A percentile compares a stretch with the other conserved stretches of the same genome.
These are phyloP conservation scores for Teleogryllus occipitalis DNA, from an alignment of 1,140 invertebrate species.

Conservation along the genomic window DNA sequence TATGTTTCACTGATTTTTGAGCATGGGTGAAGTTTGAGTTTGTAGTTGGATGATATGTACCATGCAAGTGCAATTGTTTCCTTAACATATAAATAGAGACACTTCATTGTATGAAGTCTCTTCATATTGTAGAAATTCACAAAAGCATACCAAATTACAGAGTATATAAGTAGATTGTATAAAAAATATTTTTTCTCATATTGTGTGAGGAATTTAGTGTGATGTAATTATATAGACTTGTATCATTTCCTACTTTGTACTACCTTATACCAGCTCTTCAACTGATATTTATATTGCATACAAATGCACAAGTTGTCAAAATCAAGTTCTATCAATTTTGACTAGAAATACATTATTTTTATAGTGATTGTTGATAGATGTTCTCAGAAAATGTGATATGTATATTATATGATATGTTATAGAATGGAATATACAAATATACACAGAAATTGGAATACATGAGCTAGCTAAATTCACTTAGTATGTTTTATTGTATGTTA, in stretches of 20 bases:
- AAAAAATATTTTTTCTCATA: background rate
- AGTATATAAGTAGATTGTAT: background rate
- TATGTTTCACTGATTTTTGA: background rate
- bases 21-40: background rate
- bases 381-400: background rate
- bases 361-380: background rate
- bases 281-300: background rate
- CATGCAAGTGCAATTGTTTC: background rate
- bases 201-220: background rate
- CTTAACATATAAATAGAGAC: background rate
- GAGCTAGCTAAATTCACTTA: background rate
- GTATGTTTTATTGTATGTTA: background rate
- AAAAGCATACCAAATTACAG: background rate
- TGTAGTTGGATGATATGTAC: background rate
- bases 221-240: background rate
- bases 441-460: background rate
- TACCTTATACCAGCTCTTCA: background rate
- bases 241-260: background rate
- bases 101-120: background rate
- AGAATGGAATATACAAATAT: background rate
- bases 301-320: background rate
- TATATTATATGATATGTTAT: background rate
- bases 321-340: conserved; percentile 3
- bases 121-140: background rate
- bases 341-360: conserved; percentile 2